phyloP scores from a whole-genome alignment of 2,113 vertebrate genomes.

The Thymallus thymallus region DNA sequence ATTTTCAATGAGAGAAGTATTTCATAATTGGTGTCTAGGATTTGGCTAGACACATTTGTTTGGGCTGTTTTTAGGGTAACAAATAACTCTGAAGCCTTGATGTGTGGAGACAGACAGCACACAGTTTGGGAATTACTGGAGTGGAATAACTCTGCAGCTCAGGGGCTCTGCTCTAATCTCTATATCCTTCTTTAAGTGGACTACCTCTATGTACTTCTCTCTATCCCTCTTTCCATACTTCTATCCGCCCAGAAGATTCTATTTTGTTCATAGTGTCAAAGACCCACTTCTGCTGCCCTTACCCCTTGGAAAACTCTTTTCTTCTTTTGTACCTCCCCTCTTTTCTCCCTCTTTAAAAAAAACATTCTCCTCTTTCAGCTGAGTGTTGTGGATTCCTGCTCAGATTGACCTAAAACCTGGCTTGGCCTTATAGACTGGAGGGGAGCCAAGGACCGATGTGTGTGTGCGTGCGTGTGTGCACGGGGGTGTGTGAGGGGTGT shows the following conservation, averaged over 20 bases:
- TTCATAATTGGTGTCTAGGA: too few relatives aligned
- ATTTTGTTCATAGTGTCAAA: not conserved
- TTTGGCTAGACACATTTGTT: too few relatives aligned
- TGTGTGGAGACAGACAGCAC: too few relatives aligned
- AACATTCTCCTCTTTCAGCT: conserved; percentile 18
- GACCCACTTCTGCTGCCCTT: not conserved
- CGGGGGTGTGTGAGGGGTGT: conserved; percentile 9
- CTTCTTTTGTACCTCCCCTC: conserved; percentile 31
- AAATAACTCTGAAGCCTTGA: too few relatives aligned
- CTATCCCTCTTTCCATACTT: not conserved
- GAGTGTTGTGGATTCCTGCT: conserved; percentile 50
- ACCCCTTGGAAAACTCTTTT: not conserved
- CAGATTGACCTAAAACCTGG: conserved; percentile 69
- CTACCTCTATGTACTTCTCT: not conserved
- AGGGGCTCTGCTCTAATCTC: too few relatives aligned
- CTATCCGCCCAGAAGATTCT: not conserved
- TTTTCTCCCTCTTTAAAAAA: conserved; percentile 19
- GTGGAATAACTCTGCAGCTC: too few relatives aligned
- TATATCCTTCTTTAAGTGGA: too few relatives aligned
- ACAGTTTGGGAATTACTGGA: too few relatives aligned
- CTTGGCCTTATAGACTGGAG: conserved; percentile 63
- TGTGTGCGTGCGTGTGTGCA: conserved; percentile 14
- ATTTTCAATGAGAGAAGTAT: too few relatives aligned
- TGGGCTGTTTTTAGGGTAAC: too few relatives aligned
- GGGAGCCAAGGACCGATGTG: conserved; percentile 48